Evolutionary conservation across 1,140 invertebrate species (phyloP), one percentile per base, ranked within the genome.

Genomic region (Bombyx mandarina): DNA sequence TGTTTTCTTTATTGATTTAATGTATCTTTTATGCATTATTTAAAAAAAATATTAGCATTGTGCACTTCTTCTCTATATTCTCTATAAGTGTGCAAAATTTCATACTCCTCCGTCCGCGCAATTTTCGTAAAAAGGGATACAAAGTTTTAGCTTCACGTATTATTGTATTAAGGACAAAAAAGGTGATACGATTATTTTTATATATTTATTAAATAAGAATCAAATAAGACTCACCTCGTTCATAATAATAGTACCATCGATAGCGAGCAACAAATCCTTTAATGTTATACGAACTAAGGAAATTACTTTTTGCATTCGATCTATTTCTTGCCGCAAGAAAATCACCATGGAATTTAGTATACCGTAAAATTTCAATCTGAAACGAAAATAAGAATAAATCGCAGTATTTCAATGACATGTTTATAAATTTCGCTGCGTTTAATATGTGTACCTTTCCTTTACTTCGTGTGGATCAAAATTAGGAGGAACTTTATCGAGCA

Each of bases 241-340:
- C 97, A 99, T 99, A 45, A 99, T 94, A 69, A 99, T 99, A 7
- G 97, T 98, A 42, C 97, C 98, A 75, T 99, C 97, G 65, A 99
- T 98, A 52, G 97, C 97, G 56, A 99, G 89, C 75, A 97, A 95
- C 42, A 99, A 89, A 88, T 99, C 96, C 44, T 90, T 91, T 10
- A 99, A 87, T 8, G 96, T 98, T 3, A 86, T 89, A 56, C 94
- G 89, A 1, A 92, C 97, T 57, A 92, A 89, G 52, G 90, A 89
- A 47, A 99, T 94, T 0, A 99, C 96, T 77, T 91, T 92, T 72
- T 96, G 94, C 91, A 99, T 98, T 50, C 98, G 90, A 79, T 99
- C 97, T 50, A 99, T 94, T 89, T 99, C 98, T 89, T 99, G 97
- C 57, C 97, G 89, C 52, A 97, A 84, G 69, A 82, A 83, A 71